Percentiles rank a stretch among this genome's conserved stretches.
phyloP scores from a whole-genome alignment of 2,888 invertebrate species.

The Acanthoscelides obtectus region DNA sequence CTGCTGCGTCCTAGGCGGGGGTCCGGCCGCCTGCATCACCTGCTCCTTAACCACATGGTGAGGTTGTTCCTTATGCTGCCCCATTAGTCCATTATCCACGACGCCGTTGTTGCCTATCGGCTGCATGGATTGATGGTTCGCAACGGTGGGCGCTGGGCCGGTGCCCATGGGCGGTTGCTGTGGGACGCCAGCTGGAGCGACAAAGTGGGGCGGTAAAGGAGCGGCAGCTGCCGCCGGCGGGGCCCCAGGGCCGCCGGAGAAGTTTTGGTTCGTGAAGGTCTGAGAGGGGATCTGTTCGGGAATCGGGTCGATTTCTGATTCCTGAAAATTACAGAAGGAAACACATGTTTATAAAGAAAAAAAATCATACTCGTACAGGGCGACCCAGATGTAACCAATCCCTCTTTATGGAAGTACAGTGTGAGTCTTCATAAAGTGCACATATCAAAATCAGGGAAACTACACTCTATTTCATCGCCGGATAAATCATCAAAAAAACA shows the following conservation, averaged over 20 bases:
- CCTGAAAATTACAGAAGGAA: slow-evolving; percentile 30
- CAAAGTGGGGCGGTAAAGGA: slow-evolving; percentile 35
- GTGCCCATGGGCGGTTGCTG: slow-evolving; percentile 11
- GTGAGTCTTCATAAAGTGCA: too few relatives aligned
- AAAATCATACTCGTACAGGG: too few relatives aligned
- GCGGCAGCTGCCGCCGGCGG: slow-evolving; percentile 40
- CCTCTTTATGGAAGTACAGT: too few relatives aligned
- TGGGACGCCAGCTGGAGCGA: slow-evolving; percentile 24
- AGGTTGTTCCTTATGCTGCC: background rate
- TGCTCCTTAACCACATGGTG: background rate
- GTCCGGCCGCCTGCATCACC: background rate
- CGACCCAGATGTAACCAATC: too few relatives aligned
- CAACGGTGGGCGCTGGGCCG: background rate
- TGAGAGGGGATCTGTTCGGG: slow-evolving; percentile 68
- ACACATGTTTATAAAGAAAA: too few relatives aligned
- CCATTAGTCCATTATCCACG: background rate
- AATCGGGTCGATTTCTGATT: slow-evolving; percentile 82
- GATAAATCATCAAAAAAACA: too few relatives aligned
- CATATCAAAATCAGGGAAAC: too few relatives aligned
- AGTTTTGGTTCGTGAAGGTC: slow-evolving; percentile 83
- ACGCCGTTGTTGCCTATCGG: background rate
- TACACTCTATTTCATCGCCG: too few relatives aligned
- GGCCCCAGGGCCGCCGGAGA: slow-evolving; percentile 51
- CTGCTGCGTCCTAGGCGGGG: background rate
- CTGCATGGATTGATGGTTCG: background rate